A percentile compares a stretch with the other conserved stretches of the same genome.
phyloP scores from a whole-genome alignment of 1,140 invertebrate species.

The Rhagoletis zephyria region DNA sequence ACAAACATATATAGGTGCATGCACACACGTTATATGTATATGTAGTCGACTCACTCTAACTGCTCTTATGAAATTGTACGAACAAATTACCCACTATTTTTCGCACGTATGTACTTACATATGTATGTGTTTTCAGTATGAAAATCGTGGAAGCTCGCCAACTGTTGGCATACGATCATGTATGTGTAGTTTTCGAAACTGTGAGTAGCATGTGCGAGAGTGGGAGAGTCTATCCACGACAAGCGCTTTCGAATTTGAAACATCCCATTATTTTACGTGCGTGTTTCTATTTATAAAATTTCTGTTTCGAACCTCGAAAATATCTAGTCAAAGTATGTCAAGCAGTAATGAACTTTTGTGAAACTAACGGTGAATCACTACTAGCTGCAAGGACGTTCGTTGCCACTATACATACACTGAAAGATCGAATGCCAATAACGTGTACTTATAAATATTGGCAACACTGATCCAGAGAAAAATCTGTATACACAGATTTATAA shows the following conservation, averaged over 20 bases:
- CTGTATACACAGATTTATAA: no score
- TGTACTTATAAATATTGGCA: slow-evolving; percentile 11
- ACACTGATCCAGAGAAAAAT: not conserved
- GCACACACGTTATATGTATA: not conserved
- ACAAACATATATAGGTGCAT: not conserved
- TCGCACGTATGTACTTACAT: not conserved
- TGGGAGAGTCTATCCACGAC: not conserved
- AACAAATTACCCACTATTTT: not conserved
- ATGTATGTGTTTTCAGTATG: not conserved
- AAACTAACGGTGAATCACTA: slow-evolving; percentile 7
- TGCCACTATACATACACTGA: not conserved
- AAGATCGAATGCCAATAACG: slow-evolving; percentile 12
- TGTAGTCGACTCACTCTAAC: slow-evolving; percentile 1
- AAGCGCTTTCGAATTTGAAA: slow-evolving; percentile 25
- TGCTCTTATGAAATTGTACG: not conserved
- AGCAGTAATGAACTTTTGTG: not conserved
- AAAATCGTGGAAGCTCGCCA: not conserved
- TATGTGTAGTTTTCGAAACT: not conserved
- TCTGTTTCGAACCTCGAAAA: not conserved
- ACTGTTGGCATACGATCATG: not conserved
- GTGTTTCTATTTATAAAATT: not conserved
- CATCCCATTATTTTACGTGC: not conserved
- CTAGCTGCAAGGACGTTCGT: not conserved
- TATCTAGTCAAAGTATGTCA: not conserved
- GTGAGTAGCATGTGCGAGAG: not conserved